Evolutionary conservation across 2,797 vertebrate genomes (phyloP).

Genomic region (Smutsia temminckii): DNA sequence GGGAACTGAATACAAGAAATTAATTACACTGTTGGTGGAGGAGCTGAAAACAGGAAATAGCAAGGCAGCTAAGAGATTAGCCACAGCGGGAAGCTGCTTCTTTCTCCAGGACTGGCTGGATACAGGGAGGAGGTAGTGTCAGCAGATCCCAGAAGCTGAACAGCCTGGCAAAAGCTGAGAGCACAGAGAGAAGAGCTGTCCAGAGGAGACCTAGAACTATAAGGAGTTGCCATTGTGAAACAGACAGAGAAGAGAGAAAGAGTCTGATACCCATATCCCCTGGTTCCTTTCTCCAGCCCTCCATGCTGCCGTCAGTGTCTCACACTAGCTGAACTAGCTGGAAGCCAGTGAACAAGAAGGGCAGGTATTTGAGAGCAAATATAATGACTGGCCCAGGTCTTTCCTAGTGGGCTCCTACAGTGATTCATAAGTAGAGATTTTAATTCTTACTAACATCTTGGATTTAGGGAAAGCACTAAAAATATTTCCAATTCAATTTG

Average conservation of each 20-base stretch:
- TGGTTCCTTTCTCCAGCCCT: not conserved
- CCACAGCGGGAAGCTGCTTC: not conserved
- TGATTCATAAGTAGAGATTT: constrained; percentile 10
- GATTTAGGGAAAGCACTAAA: constrained; percentile 21
- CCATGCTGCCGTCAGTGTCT: not conserved
- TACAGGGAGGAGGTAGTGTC: not conserved
- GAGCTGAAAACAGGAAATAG: not conserved
- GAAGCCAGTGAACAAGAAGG: not conserved
- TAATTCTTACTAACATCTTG: constrained; percentile 25
- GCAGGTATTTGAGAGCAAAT: not conserved
- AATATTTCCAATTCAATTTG: constrained; percentile 30
- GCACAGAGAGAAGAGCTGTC: not conserved
- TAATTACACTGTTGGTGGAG: not conserved
- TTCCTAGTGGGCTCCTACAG: not conserved
- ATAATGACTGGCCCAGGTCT: not conserved
- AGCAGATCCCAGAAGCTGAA: not conserved
- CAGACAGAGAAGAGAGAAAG: not conserved
- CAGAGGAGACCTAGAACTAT: not conserved
- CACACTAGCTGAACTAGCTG: not conserved
- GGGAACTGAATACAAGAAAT: constrained; percentile 2
- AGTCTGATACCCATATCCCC: not conserved
- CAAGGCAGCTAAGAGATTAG: not conserved
- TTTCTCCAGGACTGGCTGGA: not conserved
- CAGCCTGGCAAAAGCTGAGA: not conserved
- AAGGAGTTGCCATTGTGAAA: not conserved